Evolutionary conservation across 2,797 vertebrate genomes (phyloP).

Genomic region (Tokudaia tokunoshimensis): DNA sequence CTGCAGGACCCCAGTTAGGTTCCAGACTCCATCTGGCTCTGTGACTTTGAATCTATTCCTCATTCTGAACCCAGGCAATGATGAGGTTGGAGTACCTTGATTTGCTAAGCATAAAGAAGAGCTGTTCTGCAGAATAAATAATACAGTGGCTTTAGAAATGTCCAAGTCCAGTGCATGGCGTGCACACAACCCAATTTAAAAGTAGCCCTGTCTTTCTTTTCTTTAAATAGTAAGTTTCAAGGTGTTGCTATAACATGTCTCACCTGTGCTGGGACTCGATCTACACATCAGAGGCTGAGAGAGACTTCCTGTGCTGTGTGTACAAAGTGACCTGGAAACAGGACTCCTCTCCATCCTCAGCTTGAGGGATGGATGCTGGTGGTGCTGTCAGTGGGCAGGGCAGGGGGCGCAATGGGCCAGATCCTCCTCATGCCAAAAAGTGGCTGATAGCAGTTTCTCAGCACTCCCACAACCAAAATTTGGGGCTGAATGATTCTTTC

Average conservation of each 20-base stretch:
- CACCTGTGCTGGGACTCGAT: not conserved
- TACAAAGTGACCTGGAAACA: not conserved
- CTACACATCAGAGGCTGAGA: not conserved
- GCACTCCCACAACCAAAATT: not conserved
- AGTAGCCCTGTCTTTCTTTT: not conserved
- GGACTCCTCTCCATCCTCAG: not conserved
- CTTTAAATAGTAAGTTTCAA: not conserved
- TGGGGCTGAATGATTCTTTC: not conserved
- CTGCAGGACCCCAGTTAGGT: not conserved
- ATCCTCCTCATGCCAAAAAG: not conserved
- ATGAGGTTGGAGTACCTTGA: not conserved
- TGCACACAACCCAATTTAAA: not conserved
- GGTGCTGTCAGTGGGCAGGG: fast-evolving
- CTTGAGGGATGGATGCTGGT: not conserved
- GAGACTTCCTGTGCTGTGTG: not conserved
- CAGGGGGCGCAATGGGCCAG: too few species aligned
- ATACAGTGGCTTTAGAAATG: not conserved
- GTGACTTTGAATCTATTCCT: not conserved
- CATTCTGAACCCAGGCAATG: not conserved
- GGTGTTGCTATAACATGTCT: not conserved
- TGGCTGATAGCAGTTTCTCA: not conserved
- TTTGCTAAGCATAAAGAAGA: not conserved
- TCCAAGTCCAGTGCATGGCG: not conserved
- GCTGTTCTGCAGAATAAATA: not conserved
- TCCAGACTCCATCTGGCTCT: not conserved